Conservation (phyloP, 2,797 vertebrate species). For the Zalophus californianus region DNA sequence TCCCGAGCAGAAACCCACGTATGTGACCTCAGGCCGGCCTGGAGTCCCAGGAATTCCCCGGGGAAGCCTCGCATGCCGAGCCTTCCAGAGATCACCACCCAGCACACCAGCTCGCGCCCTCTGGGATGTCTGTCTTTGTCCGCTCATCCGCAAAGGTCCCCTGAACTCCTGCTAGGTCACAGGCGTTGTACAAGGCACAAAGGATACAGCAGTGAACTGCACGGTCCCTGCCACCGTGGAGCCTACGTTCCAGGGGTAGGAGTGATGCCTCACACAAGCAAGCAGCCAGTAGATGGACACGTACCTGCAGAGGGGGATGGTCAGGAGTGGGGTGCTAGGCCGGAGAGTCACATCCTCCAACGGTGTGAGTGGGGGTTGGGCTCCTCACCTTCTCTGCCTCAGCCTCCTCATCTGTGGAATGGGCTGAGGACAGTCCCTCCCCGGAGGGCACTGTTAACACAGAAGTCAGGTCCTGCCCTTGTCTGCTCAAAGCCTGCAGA, state of each 20-base stretch:
- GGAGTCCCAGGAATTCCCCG: not conserved
- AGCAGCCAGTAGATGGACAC: not conserved
- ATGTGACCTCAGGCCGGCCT: not conserved
- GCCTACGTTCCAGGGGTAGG: accelerated
- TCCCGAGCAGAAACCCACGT: not conserved
- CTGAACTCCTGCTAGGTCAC: not conserved
- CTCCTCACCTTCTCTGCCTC: not conserved
- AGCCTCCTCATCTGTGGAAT: not conserved
- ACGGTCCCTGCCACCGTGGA: not conserved
- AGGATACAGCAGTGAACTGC: not conserved
- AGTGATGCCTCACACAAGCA: no score
- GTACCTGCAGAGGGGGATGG: accelerated
- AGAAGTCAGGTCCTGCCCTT: not conserved
- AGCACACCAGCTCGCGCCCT: not conserved
- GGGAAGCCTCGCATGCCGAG: not conserved
- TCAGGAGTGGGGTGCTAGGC: accelerated
- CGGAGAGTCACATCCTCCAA: accelerated
- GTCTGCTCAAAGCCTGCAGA: not conserved
- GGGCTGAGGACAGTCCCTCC: not conserved
- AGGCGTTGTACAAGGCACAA: accelerated
- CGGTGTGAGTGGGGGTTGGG: not conserved
- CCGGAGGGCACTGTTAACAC: not conserved
- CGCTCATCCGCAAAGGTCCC: not conserved
- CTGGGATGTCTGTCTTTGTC: not conserved
- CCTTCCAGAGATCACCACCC: not conserved